These are phyloP conservation scores for Pachyuromys duprasi DNA, from an alignment of 2,797 vertebrate genomes.

Conservation along the genomic window DNA sequence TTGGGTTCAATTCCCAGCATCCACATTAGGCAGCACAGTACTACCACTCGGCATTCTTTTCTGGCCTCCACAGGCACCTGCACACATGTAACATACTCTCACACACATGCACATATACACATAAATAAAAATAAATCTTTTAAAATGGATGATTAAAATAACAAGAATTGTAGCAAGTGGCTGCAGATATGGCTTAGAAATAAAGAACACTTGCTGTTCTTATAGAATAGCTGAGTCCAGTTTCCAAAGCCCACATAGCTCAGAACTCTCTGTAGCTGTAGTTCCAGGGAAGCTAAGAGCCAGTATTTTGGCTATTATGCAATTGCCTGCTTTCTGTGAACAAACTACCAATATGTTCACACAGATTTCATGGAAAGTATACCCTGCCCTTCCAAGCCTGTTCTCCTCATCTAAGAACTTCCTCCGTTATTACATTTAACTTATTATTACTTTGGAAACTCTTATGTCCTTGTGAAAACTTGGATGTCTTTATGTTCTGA, in stretches of 20 bases:
- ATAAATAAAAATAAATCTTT: background rate
- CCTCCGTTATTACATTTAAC: background rate
- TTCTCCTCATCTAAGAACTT: constrained; percentile 31
- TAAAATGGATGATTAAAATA: background rate
- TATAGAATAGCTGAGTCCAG: background rate
- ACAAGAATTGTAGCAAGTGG: background rate
- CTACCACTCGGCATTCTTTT: background rate
- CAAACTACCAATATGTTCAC: constrained; percentile 5
- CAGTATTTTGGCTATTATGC: background rate
- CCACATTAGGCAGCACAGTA: background rate
- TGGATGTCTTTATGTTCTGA: constrained; percentile 35
- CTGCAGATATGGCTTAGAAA: background rate
- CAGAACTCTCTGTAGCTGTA: background rate
- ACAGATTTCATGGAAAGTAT: background rate
- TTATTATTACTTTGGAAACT: constrained; percentile 36
- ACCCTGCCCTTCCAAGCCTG: background rate
- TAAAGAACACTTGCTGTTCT: background rate
- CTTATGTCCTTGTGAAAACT: constrained; percentile 21
- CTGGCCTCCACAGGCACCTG: background rate
- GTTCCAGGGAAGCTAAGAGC: background rate
- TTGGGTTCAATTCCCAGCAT: background rate
- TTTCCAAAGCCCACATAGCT: background rate
- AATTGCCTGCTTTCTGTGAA: background rate
- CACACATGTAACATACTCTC: background rate
- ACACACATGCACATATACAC: background rate